A percentile compares a stretch with the other conserved stretches of the same genome.
Conservation (phyloP, 2,888 invertebrate species). For the Coronaproctus castanopsis region DNA sequence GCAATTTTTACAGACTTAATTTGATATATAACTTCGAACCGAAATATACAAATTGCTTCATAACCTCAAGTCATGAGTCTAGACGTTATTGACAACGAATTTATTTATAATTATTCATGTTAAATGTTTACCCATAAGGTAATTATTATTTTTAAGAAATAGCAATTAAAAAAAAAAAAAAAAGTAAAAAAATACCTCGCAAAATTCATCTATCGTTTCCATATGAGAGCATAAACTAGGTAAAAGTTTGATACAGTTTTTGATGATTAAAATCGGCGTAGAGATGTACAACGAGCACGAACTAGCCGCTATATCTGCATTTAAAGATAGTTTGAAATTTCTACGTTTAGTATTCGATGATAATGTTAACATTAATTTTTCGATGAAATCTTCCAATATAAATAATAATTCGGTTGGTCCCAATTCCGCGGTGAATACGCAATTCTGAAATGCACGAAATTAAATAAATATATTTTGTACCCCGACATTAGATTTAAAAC, state of each 20-base stretch:
- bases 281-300: slow-evolving; percentile 12
- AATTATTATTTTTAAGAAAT: too few species aligned
- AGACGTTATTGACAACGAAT: too few species aligned
- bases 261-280: slow-evolving; percentile 17
- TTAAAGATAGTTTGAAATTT: slow-evolving; percentile 6
- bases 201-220: slow-evolving; percentile 25
- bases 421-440: slow-evolving; percentile 20
- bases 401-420: slow-evolving; percentile 28
- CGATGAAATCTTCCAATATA: slow-evolving; percentile 35
- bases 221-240: slow-evolving; percentile 31
- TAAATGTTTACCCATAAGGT: too few species aligned
- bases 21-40: too few species aligned
- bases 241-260: slow-evolving; percentile 27
- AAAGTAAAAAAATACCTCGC: slow-evolving; percentile 19
- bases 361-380: slow-evolving; percentile 32
- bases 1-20: too few species aligned
- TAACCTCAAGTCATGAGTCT: too few species aligned
- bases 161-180: too few species aligned
- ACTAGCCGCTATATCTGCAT: slow-evolving; percentile 3
- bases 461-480: too few species aligned
- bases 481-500: too few species aligned
- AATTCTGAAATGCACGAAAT: slow-evolving; percentile 20
- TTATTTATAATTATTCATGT: too few species aligned
- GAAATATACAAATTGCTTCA: too few species aligned
- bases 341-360: slow-evolving; percentile 20